Conservation (phyloP, 2,888 invertebrate species). For the Drosophila leonis region DNA sequence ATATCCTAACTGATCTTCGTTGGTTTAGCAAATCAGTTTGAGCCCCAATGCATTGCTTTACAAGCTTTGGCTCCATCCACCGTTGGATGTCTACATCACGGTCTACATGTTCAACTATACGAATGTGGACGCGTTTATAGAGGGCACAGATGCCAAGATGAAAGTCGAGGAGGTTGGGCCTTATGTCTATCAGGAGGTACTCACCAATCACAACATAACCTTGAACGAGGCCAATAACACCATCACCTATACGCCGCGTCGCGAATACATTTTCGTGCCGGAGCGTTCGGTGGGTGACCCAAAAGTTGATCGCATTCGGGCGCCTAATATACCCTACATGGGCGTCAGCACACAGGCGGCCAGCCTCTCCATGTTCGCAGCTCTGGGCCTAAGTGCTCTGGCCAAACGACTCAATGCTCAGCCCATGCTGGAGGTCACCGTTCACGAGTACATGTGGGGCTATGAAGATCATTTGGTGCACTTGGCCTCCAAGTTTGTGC, state of each 20-base stretch:
- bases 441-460: constrained; percentile 92
- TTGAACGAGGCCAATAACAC: constrained; percentile 88
- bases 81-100: constrained; percentile 88
- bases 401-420: constrained; percentile 87
- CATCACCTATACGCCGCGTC: constrained; percentile 88
- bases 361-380: constrained; percentile 85
- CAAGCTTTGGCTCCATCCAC: constrained; percentile 88
- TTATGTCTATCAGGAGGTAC: constrained; percentile 91
- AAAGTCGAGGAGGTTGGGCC: constrained; percentile 91
- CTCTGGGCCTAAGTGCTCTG: constrained; percentile 88
- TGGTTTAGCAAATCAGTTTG: constrained; percentile 84
- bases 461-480: constrained; percentile 91
- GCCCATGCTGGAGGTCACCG: constrained; percentile 88
- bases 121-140: constrained; percentile 89
- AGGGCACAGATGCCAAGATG: constrained; percentile 88
- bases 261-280: constrained; percentile 87
- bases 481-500: constrained; percentile 89
- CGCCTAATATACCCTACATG: constrained; percentile 91
- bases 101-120: constrained; percentile 93
- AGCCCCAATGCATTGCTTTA: constrained; percentile 87
- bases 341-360: constrained; percentile 83
- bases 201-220: constrained; percentile 89
- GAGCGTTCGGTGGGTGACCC: constrained; percentile 90
- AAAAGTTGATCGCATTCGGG: constrained; percentile 87
- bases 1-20: neutral